Conservation (phyloP, 2,797 vertebrate species). For the Nannoperca obscura region DNA sequence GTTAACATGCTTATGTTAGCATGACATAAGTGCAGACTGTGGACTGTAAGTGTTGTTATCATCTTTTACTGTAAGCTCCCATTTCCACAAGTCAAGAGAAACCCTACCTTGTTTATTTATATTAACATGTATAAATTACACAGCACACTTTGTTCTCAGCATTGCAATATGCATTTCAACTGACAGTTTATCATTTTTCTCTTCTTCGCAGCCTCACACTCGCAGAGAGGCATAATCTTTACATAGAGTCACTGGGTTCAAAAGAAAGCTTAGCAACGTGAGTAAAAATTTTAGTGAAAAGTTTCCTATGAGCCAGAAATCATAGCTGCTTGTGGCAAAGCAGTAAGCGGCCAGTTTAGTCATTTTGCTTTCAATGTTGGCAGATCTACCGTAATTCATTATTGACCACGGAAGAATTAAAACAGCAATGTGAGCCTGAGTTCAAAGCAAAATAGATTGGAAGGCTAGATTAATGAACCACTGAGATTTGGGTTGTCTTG, state of each 20-base stretch:
- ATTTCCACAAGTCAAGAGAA: conserved; percentile 1
- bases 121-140: conserved; percentile 25
- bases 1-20: not conserved
- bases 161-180: conserved; percentile 10
- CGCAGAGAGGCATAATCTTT: conserved; percentile 17
- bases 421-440: conserved; percentile 37
- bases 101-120: conserved; percentile 19
- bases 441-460: conserved; percentile 49
- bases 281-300: conserved; percentile 26
- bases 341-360: conserved; percentile 41
- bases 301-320: conserved; percentile 42
- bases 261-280: conserved; percentile 10
- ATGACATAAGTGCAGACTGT: not conserved
- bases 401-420: conserved; percentile 67
- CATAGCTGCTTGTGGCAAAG: conserved; percentile 36
- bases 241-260: conserved; percentile 4
- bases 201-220: not conserved
- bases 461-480: conserved; percentile 57
- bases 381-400: conserved; percentile 62
- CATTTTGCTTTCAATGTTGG: conserved; percentile 58
- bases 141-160: not conserved
- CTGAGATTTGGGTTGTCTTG: conserved; percentile 43
- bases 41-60: not conserved
- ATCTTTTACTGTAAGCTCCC: not conserved
- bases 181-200: not conserved